Base-by-base conservation (phyloP, 2,888 invertebrate genomes). In the Aromia moschata region DNA sequence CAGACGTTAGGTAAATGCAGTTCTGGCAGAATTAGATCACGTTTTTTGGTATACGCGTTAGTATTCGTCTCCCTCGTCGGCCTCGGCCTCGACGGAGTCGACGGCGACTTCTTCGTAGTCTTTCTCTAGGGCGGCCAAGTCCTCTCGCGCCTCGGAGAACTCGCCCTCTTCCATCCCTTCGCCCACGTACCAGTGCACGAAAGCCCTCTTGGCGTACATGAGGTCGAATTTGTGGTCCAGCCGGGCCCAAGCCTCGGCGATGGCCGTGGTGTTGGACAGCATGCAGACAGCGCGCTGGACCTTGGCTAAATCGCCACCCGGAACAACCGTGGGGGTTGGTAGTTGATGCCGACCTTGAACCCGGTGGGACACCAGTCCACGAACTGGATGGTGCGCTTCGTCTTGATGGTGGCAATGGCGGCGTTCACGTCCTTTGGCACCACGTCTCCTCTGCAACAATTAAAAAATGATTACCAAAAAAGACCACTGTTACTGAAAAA, bases 241-340 rank as follows among this genome's bases (percentile, higher is more conserved):
- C 71, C 92, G 88, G 53, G 94, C 95, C 96, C 96, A 97, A 20
- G 96, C 96, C 79, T 96, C 96, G 2, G 95, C 96, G 75, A 97
- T 96, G 66, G 96, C 96, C 0, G 96, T 97, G 44, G 96, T 97
- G 82, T 97, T 97, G 74, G 94, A 94, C 79, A 97, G 82, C 96
- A 97, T 97, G 85, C 97, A 97, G 5, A 97, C 96, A 10, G 96
- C 96, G 49, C 96, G 88, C 79, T 94, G 94, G 1, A 96, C 95
- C 82, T 94, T 95, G 62, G 96, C 95, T 74, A 94, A 82, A 80
- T 96, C 95, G 0, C 94, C 95, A 12, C 94, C 71, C 0, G 96
- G 96, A 0, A 96, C 94, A 49, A 93, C 94, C 0, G 93, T 93
- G 93, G 93, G 16, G 93, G 93, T 80, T 95, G 95, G 73, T 87